Conservation (phyloP, 2,113 vertebrate species). For the Aptenodytes patagonicus region DNA sequence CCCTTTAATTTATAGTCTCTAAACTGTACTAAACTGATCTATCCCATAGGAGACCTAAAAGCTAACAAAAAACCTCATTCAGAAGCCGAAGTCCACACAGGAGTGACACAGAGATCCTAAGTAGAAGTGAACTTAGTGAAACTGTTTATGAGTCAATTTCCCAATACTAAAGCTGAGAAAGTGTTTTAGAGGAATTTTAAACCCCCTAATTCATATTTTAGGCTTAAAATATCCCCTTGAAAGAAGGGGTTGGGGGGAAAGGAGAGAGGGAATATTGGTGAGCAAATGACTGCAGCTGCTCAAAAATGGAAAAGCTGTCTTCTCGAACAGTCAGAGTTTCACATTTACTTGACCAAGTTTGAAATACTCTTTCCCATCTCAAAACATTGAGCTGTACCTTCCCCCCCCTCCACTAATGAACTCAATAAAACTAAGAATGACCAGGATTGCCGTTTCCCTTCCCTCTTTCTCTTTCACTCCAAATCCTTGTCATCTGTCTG, state of each 20-base stretch:
- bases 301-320: neutral
- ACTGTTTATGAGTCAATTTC: neutral
- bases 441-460: neutral
- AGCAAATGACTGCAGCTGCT: neutral
- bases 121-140: neutral
- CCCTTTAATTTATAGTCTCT: neutral
- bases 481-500: neutral
- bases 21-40: neutral
- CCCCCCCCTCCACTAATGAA: neutral
- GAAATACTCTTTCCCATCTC: neutral
- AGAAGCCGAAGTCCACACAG: neutral
- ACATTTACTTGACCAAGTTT: neutral
- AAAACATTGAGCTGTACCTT: neutral
- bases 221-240: neutral
- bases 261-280: neutral
- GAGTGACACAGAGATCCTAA: neutral
- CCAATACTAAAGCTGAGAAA: neutral
- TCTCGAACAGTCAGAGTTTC: neutral
- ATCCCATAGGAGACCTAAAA: neutral
- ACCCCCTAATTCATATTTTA: neutral
- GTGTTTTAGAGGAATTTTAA: neutral
- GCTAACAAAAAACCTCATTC: neutral
- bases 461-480: neutral
- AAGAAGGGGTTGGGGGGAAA: fast-evolving
- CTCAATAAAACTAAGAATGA: neutral